A percentile compares a stretch with the other conserved stretches of the same genome.
These are phyloP conservation scores for Meta bourneti DNA, from an alignment of 2,888 invertebrate species.

Conservation along the genomic window DNA sequence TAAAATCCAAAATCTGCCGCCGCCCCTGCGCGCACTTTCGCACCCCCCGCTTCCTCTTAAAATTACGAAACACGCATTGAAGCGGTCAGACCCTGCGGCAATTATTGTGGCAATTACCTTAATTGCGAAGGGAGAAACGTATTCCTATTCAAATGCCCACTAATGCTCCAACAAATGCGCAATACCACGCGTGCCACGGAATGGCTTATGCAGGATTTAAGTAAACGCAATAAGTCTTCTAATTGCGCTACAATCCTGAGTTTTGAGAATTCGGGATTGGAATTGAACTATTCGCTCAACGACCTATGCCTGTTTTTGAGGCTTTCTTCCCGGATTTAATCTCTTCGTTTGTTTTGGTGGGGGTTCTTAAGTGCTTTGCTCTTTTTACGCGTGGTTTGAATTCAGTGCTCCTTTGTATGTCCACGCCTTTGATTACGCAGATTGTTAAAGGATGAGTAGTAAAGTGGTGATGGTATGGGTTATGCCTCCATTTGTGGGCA, in stretches of 20 bases:
- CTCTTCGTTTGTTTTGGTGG: background rate
- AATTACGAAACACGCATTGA: constrained; percentile 21
- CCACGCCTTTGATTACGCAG: too few species aligned
- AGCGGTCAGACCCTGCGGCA: constrained; percentile 30
- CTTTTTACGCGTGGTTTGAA: too few species aligned
- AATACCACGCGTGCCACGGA: constrained; percentile 24
- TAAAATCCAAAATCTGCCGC: constrained; percentile 1
- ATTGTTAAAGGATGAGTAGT: too few species aligned
- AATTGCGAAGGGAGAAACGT: constrained; percentile 10
- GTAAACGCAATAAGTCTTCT: constrained; percentile 46
- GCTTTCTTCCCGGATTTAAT: background rate
- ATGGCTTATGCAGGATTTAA: constrained; percentile 54
- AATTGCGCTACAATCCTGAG: constrained; percentile 7
- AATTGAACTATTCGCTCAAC: constrained; percentile 3
- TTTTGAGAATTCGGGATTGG: constrained; percentile 22
- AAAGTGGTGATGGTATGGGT: too few species aligned
- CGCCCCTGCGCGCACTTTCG: background rate
- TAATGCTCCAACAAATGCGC: constrained; percentile 33
- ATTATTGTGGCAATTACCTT: constrained; percentile 48
- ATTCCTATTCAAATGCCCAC: constrained; percentile 23
- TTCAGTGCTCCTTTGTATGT: too few species aligned
- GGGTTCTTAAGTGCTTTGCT: too few species aligned
- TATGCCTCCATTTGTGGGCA: too few species aligned
- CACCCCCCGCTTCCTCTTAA: constrained; percentile 7
- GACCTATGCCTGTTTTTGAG: background rate